Evolutionary conservation across 2,113 vertebrate species (phyloP).

Genomic region (Sporophila hypoxantha): DNA sequence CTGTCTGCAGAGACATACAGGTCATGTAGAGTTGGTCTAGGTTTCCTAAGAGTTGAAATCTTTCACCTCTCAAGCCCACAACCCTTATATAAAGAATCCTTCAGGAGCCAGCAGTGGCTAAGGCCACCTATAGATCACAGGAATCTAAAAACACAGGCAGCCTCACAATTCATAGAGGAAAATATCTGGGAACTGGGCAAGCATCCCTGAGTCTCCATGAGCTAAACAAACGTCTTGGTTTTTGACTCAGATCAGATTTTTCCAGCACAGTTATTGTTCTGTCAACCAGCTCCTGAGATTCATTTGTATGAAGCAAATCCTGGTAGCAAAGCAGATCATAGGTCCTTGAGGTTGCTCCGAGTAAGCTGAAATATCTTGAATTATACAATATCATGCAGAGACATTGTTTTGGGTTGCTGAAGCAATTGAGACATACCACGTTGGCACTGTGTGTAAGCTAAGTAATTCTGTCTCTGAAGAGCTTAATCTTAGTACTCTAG

Average conservation of each 20-base stretch:
- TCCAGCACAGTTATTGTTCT: not conserved
- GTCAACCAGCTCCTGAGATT: not conserved
- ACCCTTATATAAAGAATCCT: not conserved
- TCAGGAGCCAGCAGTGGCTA: not conserved
- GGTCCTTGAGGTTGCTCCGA: not conserved
- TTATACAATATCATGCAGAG: not conserved
- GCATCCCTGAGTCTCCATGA: not conserved
- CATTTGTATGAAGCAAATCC: not conserved
- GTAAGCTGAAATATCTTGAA: not conserved
- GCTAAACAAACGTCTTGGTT: not conserved
- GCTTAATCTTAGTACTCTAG: not conserved
- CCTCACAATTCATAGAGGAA: not conserved
- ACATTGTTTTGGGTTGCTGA: not conserved
- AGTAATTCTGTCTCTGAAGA: not conserved
- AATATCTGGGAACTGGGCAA: not conserved
- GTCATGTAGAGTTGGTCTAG: not conserved
- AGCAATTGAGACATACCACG: not conserved
- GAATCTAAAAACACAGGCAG: not conserved
- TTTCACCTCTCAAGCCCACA: not conserved
- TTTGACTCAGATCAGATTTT: not conserved
- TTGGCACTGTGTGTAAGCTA: not conserved
- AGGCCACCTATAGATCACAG: not conserved
- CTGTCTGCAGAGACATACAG: not conserved
- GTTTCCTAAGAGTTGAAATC: not conserved
- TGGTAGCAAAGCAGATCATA: not conserved